Base-by-base conservation (phyloP, 2,888 invertebrate species). In the Rutpela maculata region DNA sequence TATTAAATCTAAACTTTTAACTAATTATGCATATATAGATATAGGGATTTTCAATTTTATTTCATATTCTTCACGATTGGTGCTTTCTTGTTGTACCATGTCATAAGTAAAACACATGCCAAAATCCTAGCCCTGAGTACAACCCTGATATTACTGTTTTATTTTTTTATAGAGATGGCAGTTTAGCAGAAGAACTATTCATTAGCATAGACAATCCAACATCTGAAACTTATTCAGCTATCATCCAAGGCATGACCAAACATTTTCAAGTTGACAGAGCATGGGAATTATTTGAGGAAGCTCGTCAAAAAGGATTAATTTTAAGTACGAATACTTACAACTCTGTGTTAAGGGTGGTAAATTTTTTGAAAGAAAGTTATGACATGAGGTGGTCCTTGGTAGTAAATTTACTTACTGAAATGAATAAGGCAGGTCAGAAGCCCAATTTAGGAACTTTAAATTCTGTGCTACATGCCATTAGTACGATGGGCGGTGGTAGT, bases 191-290 rank as follows among this genome's bases (percentile, higher is more conserved):
- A 84, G 91, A 93, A 86, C 89, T 98, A 11, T 98, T 97, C 88
- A 90, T 91, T 68, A 91, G 93, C 84, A 90, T 96, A 86, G 92
- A 95, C 82, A 92, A 92, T 17, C 95, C 95, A 85, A 93, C 92
- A 22, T 88, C 94, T 0, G 91, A 92, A 85, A 93, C 95, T 0
- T 96, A 96, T 85, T 95, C 94, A 81, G 91, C 95, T 1, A 89
- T 98, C 67, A 95, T 98, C 77, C 93, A 94, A 86, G 98, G 97
- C 67, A 95, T 95, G 93, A 92, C 94, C 2, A 97, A 96, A 89
- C 95, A 93, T 89, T 92, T 91, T 83, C 93, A 94, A 90, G 92
- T 93, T 5, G 93, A 95, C 66, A 90, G 93, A 81, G 95, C 95
- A 0, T 93, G 92, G 87, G 88, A 91, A 6, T 86, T 95, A 7